These are phyloP conservation scores for Muschampia plurimacula DNA, from an alignment of 2,888 invertebrate species.

Conservation along the genomic window DNA sequence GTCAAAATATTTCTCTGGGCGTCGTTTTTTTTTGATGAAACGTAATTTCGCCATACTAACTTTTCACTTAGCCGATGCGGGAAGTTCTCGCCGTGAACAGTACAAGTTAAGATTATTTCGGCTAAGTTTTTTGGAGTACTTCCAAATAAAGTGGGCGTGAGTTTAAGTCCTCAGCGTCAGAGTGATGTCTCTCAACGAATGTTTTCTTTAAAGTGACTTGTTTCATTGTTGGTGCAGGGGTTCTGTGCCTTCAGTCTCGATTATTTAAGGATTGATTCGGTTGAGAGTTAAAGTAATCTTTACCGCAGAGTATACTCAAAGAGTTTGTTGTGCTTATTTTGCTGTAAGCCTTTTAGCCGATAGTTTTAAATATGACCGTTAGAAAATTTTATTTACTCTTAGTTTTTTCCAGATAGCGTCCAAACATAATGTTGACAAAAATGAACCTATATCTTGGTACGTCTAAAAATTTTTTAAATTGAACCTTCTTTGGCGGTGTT, in stretches of 20 bases:
- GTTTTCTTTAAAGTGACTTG: conserved; percentile 6
- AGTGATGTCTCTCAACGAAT: conserved; percentile 10
- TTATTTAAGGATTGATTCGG: neutral
- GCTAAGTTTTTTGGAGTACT: conserved; percentile 69
- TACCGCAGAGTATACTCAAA: too few relatives aligned
- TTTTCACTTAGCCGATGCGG: conserved; percentile 72
- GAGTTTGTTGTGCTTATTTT: too few relatives aligned
- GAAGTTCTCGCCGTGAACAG: conserved; percentile 58
- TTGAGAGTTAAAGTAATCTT: too few relatives aligned
- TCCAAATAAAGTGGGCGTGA: conserved; percentile 59
- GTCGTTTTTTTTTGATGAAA: conserved; percentile 54
- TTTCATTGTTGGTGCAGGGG: conserved; percentile 10
- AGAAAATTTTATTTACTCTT: too few relatives aligned
- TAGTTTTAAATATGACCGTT: too few relatives aligned
- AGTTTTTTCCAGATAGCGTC: too few relatives aligned
- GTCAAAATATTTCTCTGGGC: conserved; percentile 52
- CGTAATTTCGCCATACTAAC: conserved; percentile 71
- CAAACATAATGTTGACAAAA: too few relatives aligned
- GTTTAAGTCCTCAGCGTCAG: conserved; percentile 40
- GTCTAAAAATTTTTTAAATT: too few relatives aligned
- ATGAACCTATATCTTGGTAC: too few relatives aligned
- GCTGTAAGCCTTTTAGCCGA: too few relatives aligned
- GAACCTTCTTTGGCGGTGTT: too few relatives aligned
- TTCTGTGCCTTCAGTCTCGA: neutral
- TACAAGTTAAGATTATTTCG: conserved; percentile 66